A percentile compares a stretch with the other conserved stretches of the same genome.
Conservation (phyloP, 37 sponge, comb jelly and placozoan species). For the Oopsacas minuta region DNA sequence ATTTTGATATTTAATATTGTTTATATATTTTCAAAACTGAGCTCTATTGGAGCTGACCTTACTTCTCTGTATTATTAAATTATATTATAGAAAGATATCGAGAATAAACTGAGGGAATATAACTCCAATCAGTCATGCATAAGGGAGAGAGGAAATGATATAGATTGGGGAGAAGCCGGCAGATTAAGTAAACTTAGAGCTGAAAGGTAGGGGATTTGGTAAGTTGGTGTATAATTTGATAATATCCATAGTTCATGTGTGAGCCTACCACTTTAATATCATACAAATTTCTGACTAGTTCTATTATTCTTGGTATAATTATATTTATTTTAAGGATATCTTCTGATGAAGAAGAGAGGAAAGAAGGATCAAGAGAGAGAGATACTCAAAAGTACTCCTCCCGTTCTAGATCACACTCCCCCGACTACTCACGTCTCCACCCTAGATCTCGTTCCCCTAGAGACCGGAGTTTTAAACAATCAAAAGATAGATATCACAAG, state of each 20-base stretch:
- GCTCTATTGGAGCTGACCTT: no score
- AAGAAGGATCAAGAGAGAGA: neutral
- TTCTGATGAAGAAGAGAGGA: neutral
- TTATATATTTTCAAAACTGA: neutral
- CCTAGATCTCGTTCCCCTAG: neutral
- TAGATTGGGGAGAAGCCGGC: conserved; percentile 34
- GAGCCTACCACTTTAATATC: no score
- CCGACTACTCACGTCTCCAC: neutral
- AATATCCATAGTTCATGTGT: neutral
- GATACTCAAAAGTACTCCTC: neutral
- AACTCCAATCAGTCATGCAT: neutral
- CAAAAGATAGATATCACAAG: neutral
- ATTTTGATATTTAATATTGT: neutral
- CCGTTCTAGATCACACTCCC: neutral
- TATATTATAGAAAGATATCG: conserved; percentile 24
- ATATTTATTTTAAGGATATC: neutral
- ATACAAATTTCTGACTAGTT: no score
- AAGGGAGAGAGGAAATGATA: conserved; percentile 7
- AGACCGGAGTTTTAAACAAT: neutral
- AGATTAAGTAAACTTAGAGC: conserved; percentile 1
- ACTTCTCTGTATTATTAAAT: neutral
- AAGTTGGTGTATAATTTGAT: neutral
- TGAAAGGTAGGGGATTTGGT: conserved; percentile 6
- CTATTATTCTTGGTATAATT: neutral
- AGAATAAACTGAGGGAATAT: conserved; percentile 32